Conservation (phyloP, 2,888 invertebrate species). For the Diadromus collaris region DNA sequence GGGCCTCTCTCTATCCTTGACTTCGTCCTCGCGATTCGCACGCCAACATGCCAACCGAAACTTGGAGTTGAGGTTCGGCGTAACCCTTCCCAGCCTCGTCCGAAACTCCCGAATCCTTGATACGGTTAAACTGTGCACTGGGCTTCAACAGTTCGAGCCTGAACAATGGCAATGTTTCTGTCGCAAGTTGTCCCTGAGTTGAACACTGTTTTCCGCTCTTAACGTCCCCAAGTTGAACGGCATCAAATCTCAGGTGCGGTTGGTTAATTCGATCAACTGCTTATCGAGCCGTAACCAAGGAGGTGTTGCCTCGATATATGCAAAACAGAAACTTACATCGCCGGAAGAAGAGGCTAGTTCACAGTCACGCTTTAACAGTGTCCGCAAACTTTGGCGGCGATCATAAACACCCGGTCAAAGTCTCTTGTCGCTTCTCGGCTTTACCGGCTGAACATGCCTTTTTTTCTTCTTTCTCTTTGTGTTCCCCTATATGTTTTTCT, state of each 20-base stretch:
- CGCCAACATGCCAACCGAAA: slow-evolving; percentile 35
- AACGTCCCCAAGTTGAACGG: slow-evolving; percentile 11
- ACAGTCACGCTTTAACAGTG: slow-evolving; percentile 1
- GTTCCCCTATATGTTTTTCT: not conserved
- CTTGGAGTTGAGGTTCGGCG: slow-evolving; percentile 44
- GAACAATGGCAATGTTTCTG: slow-evolving; percentile 22
- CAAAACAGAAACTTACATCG: slow-evolving; percentile 14
- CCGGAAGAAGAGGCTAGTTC: slow-evolving; percentile 16
- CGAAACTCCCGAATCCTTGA: slow-evolving; percentile 48
- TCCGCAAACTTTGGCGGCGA: slow-evolving; percentile 4
- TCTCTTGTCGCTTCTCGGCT: not conserved
- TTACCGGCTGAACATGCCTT: not conserved
- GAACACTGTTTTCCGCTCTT: not conserved
- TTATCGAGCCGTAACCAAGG: slow-evolving; percentile 22
- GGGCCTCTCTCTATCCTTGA: slow-evolving; percentile 8
- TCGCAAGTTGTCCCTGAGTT: slow-evolving; percentile 25
- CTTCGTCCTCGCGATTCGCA: slow-evolving; percentile 35
- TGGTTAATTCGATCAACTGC: slow-evolving; percentile 42
- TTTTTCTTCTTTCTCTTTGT: not conserved
- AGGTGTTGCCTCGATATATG: slow-evolving; percentile 10
- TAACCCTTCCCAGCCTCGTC: slow-evolving; percentile 31
- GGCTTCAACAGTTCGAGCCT: not conserved
- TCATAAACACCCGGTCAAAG: slow-evolving; percentile 11
- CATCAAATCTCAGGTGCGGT: slow-evolving; percentile 20
- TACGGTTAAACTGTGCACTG: slow-evolving; percentile 32